Percentiles rank a stretch among this genome's conserved stretches.
phyloP scores from a whole-genome alignment of 2,888 invertebrate species.

The Villa cingulata region DNA sequence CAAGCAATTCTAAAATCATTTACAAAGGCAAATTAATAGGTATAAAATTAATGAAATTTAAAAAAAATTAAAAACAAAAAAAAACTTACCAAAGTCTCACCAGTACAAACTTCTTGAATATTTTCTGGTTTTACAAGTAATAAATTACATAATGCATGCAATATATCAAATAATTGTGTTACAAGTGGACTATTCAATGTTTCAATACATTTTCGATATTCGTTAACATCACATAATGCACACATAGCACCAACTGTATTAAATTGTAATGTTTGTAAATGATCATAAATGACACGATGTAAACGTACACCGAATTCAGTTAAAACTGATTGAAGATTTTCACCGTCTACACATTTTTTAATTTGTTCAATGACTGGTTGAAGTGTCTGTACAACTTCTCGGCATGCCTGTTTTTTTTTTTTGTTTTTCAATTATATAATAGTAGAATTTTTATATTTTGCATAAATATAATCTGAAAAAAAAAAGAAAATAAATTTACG shows the following conservation, averaged over 20 bases:
- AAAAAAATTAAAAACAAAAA: not conserved
- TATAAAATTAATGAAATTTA: not conserved
- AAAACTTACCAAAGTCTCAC: conserved; percentile 74
- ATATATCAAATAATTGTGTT: conserved; percentile 80
- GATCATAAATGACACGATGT: conserved; percentile 87
- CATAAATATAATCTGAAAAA: not conserved
- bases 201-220: conserved; percentile 77
- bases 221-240: conserved; percentile 95
- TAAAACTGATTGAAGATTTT: conserved; percentile 74
- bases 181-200: conserved; percentile 63
- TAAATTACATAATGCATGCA: conserved; percentile 91
- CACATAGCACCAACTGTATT: conserved; percentile 95
- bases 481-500: not conserved
- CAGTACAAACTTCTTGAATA: conserved; percentile 85
- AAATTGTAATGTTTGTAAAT: conserved; percentile 86
- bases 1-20: conserved; percentile 62
- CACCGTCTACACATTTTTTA: conserved; percentile 74
- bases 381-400: conserved; percentile 72
- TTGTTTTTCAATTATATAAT: conserved; percentile 1
- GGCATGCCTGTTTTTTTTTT: conserved; percentile 74
- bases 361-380: conserved; percentile 62
- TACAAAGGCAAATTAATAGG: conserved; percentile 8
- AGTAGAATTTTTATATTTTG: conserved; percentile 2
- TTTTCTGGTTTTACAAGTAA: conserved; percentile 92
- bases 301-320: conserved; percentile 84